Evolutionary conservation across 2,113 vertebrate species (phyloP), one percentile per base, ranked within the genome.

Genomic region (Cyrtonyx montezumae): DNA sequence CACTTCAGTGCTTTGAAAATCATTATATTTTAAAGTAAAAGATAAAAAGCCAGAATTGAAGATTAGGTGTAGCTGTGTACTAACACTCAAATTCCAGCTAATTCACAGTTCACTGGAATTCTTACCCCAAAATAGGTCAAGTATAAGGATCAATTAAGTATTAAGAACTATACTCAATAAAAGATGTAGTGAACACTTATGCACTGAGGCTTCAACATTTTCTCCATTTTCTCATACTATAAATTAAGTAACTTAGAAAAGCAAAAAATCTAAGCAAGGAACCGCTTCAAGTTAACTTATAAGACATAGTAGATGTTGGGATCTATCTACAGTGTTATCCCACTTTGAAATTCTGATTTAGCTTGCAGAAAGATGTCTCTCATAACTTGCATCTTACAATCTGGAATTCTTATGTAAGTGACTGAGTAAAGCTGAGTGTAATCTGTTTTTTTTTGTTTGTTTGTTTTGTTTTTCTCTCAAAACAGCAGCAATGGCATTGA

Each of bases 381-480:
- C 12, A 15, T 28, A 61, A 30, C 43, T 43, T 75, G 16, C 25
- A 66, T 34, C 28, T 40, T 67, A 25, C 7, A 28, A 4, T 37
- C 28, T 37, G 34, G 13, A 89, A 65, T 20, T 46, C 10, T 8
- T 69, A 22, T 0, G 0, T 12, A 43, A 65, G 13, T 17, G 34
- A 81, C 10, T 68, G 45, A 83, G 23, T 32, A 81, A 3, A 81
- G 45, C 4, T 42, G 2, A 67, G 65, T 22, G 43, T 66, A 43
- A 8, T 51, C 26, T 51, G 48, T 16, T 65, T 14, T 6, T 40
- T 66, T 45, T 22, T 13, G 13, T 25, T 16, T 11, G 17, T 49
- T 17, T 7, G 2, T 28, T 13, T 20, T 25, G 61, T 26, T 8
- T 2, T 1, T 0, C 5, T 8, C 3, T 5, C 13, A 26, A 51